Evolutionary conservation across 2,888 invertebrate species (phyloP).

Genomic region (Masnerella sp.): DNA sequence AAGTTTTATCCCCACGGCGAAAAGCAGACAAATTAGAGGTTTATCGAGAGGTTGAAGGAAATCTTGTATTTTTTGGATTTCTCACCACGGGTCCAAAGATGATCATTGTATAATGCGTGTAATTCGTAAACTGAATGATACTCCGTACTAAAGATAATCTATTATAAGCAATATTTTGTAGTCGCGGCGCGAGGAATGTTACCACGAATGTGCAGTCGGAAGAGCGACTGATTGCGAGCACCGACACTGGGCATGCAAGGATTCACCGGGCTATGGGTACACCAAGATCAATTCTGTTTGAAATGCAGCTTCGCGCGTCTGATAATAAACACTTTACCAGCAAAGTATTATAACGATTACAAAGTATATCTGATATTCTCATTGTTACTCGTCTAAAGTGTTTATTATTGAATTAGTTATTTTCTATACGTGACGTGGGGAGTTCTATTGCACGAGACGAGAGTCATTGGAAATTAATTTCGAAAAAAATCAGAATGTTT

Average conservation of each 20-base stretch:
- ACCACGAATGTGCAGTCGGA: slow-evolving; percentile 51
- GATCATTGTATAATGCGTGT: slow-evolving; percentile 69
- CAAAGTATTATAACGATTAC: slow-evolving; percentile 42
- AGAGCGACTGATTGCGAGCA: slow-evolving; percentile 46
- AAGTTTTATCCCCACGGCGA: slow-evolving; percentile 19
- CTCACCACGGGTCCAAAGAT: slow-evolving; percentile 74
- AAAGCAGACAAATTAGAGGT: slow-evolving; percentile 34
- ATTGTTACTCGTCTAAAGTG: slow-evolving; percentile 38
- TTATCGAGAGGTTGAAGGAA: slow-evolving; percentile 48
- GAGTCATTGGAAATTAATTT: too few relatives aligned
- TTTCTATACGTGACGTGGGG: too few relatives aligned
- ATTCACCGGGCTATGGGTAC: slow-evolving; percentile 42
- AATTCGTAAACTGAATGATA: slow-evolving; percentile 55
- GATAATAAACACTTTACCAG: slow-evolving; percentile 48
- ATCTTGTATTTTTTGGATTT: slow-evolving; percentile 69
- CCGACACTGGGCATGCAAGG: slow-evolving; percentile 38
- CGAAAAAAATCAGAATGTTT: too few relatives aligned
- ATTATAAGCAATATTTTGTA: slow-evolving; percentile 67
- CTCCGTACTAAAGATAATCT: slow-evolving; percentile 61
- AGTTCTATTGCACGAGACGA: too few relatives aligned
- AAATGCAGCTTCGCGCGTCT: slow-evolving; percentile 41
- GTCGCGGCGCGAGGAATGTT: slow-evolving; percentile 53
- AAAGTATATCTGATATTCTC: slow-evolving; percentile 35
- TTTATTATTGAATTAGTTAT: slow-evolving; percentile 47
- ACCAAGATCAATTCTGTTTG: slow-evolving; percentile 43